Evolutionary conservation across 1,140 invertebrate genomes (phyloP).

Genomic region (Pogonomyrmex barbatus): DNA sequence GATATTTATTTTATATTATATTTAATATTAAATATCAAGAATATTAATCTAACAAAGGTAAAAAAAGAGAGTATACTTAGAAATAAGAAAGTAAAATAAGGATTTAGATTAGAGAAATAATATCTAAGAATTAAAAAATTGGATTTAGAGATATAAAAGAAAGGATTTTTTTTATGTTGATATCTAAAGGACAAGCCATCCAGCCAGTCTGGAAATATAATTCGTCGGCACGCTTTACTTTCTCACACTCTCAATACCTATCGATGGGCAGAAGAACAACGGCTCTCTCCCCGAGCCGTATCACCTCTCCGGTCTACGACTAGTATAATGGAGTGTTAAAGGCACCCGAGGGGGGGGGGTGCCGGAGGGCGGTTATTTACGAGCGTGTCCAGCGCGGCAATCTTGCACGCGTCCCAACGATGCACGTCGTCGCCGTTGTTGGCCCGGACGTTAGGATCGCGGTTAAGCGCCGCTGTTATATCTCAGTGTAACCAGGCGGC

Average conservation of each 20-base stretch:
- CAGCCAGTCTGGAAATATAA: neutral
- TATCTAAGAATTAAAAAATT: neutral
- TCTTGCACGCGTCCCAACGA: constrained; percentile 66
- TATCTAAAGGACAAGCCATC: neutral
- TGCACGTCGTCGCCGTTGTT: constrained; percentile 65
- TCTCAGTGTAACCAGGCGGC: constrained; percentile 68
- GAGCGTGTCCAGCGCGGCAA: constrained; percentile 67
- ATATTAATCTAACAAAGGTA: no score
- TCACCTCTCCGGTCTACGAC: neutral
- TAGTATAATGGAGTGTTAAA: constrained; percentile 58
- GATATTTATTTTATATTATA: no score
- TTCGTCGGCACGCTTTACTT: neutral
- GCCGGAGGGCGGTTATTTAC: constrained; percentile 67
- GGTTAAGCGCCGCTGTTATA: constrained; percentile 63
- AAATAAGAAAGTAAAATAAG: neutral
- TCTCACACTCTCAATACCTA: neutral
- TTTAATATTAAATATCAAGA: no score
- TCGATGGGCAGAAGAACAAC: constrained; percentile 13
- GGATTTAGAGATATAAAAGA: neutral
- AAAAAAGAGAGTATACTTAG: no score
- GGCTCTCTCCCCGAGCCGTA: neutral
- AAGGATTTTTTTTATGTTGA: neutral
- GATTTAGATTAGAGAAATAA: neutral
- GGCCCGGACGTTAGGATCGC: constrained; percentile 35
- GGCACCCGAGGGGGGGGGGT: neutral